Evolutionary conservation across 2,113 vertebrate genomes (phyloP), one percentile per base, ranked within the genome.

Genomic region (Oncorhynchus masou): DNA sequence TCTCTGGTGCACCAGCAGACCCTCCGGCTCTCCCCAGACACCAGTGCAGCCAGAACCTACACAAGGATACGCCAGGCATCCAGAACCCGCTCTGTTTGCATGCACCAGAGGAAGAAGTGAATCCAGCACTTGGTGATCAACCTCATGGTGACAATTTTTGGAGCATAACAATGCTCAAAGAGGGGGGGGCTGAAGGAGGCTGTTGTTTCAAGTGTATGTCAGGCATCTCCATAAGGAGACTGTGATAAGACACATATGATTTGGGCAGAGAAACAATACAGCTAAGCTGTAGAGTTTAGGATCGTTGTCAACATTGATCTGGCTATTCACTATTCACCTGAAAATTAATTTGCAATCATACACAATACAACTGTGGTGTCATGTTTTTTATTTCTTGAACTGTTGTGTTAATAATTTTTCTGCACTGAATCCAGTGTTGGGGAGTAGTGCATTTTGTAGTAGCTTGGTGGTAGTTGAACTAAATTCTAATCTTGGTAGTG

Each of bases 1-100:
- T 81, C 85, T 27, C n/a, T 59, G 51, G 78, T 81, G 69, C 88
- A 89, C 70, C 62, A 87, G 51, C 89, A 91, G 75, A 88, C 86
- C 12, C 80, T 92, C 39, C 66, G 78, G 15, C 76, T 91, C 11
- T 7, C 79, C 34, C 70, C 73, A 4, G 62, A n/a, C 20, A 80
- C 75, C 13, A 54, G 84, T 19, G 66, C 81, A 27, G 67, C 72
- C 31, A 79, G 80, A 77, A 78, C 66, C 24, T 74, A 74, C 1
- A 34, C 13, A 70, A 87, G 81, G n/a, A 16, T 71, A 54, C 76
- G 48, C 22, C 83, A 24, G 9, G 68, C 60, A 1, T 48, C 73
- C 45, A 65, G 71, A 4, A 7, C 48, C 72, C 81, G 73, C 24
- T 70, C 68, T 16, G 59, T 68, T 34, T 73, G 27, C 45, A 16